A percentile compares a stretch with the other conserved stretches of the same genome.
Evolutionary conservation across 64 coral and sea anemone species (phyloP).

Genomic region (Porites lutea): DNA sequence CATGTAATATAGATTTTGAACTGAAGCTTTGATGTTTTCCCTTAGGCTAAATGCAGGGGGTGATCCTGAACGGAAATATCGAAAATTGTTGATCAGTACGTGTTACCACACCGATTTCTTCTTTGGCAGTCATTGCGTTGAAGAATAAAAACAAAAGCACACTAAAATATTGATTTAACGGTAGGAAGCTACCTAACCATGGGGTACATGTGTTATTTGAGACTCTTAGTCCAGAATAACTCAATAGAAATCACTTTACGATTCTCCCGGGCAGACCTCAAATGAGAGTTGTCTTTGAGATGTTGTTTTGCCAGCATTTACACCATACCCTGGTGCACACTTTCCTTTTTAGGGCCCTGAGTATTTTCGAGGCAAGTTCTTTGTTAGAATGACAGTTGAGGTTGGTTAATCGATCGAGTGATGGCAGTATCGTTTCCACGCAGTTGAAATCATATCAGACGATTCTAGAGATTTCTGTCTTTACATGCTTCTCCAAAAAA

Average conservation of each 20-base stretch:
- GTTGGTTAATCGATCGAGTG: background rate
- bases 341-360: background rate
- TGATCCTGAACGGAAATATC: conserved; percentile 17
- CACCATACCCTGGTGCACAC: background rate
- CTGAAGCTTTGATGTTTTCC: background rate
- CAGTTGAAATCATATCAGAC: background rate
- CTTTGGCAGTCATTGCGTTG: background rate
- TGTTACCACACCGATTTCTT: background rate
- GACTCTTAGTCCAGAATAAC: background rate
- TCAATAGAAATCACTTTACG: too few relatives aligned
- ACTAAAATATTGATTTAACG: conserved; percentile 22
- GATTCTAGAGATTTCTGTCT: background rate
- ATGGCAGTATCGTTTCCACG: background rate
- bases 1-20: background rate
- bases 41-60: background rate
- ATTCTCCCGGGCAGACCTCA: background rate
- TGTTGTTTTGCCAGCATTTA: background rate
- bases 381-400: background rate
- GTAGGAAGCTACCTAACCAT: conserved; percentile 2
- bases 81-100: background rate
- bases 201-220: conserved; percentile 7
- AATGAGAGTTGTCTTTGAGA: background rate
- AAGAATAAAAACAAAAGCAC: background rate
- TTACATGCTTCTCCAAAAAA: background rate
- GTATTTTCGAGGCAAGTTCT: background rate